These are phyloP conservation scores for Ephialtes manifestator DNA, from an alignment of 2,888 invertebrate genomes.

Conservation along the genomic window DNA sequence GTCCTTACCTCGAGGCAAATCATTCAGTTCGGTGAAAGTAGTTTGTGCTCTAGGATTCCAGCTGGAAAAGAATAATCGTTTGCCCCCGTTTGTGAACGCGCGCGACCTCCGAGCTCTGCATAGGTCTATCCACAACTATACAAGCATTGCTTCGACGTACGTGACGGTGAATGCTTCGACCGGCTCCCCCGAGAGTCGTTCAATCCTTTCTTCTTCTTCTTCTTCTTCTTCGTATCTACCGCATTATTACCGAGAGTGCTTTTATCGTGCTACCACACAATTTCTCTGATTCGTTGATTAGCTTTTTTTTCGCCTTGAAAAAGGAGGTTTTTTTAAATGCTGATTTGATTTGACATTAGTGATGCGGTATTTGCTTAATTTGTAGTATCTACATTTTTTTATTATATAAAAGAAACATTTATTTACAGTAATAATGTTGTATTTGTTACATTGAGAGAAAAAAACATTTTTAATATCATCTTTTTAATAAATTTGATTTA, in stretches of 20 bases:
- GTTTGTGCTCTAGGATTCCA: conserved; percentile 31
- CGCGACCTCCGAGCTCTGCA: conserved; percentile 43
- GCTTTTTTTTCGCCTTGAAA: background rate
- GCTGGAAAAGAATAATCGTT: conserved; percentile 69
- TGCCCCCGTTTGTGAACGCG: conserved; percentile 26
- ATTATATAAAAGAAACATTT: no score
- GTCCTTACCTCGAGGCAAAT: conserved; percentile 20
- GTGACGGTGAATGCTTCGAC: conserved; percentile 47
- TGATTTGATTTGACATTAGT: background rate
- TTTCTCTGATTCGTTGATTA: background rate
- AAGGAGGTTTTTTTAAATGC: background rate
- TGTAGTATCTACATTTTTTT: no score
- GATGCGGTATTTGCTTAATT: no score
- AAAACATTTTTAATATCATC: no score
- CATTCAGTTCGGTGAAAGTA: conserved; percentile 71
- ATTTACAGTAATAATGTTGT: no score
- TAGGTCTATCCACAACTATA: conserved; percentile 1
- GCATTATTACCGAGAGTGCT: conserved; percentile 33
- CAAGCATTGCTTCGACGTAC: conserved; percentile 39
- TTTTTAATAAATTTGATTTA: no score
- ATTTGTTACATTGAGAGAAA: no score
- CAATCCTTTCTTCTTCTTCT: conserved; percentile 6
- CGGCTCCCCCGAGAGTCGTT: conserved; percentile 13
- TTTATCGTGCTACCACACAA: background rate
- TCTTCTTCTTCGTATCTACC: conserved; percentile 24